Evolutionary conservation across 2,797 vertebrate species (phyloP).

Genomic region (Cephalopachus bancanus): DNA sequence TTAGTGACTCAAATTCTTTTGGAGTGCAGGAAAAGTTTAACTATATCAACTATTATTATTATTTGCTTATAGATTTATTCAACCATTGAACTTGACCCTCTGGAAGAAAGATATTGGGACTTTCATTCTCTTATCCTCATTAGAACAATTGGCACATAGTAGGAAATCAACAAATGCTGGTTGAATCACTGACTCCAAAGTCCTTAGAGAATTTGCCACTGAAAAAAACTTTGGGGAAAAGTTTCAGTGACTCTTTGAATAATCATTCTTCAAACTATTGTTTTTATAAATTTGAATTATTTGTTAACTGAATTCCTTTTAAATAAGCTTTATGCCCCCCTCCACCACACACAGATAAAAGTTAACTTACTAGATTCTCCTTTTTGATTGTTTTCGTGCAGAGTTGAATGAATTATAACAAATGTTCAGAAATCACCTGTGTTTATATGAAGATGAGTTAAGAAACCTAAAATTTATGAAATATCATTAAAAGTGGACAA

Average conservation of each 20-base stretch:
- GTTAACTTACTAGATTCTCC: neutral
- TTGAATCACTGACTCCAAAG: neutral
- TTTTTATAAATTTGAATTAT: constrained; percentile 20
- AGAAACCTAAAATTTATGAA: constrained; percentile 31
- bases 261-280: neutral
- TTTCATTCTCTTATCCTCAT: constrained; percentile 21
- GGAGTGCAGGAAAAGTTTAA: neutral
- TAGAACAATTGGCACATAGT: neutral
- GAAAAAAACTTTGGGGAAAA: constrained; percentile 5
- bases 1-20: constrained; percentile 29
- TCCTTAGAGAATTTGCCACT: neutral
- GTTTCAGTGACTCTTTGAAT: neutral
- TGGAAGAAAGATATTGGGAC: neutral
- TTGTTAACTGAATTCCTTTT: neutral
- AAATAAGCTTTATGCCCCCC: neutral
- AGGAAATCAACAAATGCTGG: constrained; percentile 4
- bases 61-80: constrained; percentile 25
- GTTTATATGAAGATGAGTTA: neutral
- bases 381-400: neutral
- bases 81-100: neutral
- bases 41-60: neutral
- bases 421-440: neutral
- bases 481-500: constrained; percentile 38
- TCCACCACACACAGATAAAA: neutral
- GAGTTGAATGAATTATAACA: constrained; percentile 3